Conservation (phyloP, 2,797 vertebrate genomes). For the Clangula hyemalis region DNA sequence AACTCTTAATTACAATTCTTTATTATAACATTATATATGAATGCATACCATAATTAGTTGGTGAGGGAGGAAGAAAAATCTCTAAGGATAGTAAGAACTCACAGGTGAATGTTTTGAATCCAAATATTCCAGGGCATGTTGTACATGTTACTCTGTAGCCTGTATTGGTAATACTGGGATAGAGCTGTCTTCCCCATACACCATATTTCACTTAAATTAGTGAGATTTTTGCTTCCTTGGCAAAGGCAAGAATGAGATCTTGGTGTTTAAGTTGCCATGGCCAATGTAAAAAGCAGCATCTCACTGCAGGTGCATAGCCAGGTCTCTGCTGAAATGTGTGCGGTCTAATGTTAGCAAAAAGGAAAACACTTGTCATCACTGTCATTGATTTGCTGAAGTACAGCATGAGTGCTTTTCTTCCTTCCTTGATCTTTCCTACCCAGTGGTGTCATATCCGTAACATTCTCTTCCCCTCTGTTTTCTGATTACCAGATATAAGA, state of each 20-base stretch:
- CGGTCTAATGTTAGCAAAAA: not conserved
- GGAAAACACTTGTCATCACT: not conserved
- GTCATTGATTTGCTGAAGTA: conserved; percentile 2
- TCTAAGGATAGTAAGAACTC: not conserved
- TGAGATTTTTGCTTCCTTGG: not conserved
- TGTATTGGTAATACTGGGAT: not conserved
- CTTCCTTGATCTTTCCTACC: conserved; percentile 22
- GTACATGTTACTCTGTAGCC: not conserved
- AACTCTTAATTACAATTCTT: not conserved
- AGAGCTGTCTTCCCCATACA: not conserved
- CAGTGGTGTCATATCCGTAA: not conserved
- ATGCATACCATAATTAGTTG: not conserved
- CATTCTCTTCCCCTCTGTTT: not conserved
- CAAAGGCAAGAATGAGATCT: not conserved
- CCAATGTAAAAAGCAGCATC: not conserved
- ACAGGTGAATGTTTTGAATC: not conserved
- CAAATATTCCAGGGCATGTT: not conserved
- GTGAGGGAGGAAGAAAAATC: not conserved
- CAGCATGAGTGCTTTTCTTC: not conserved
- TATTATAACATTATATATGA: not conserved
- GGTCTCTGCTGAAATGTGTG: not conserved
- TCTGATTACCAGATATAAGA: not conserved
- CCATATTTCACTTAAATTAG: not conserved
- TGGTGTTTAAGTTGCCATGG: not conserved
- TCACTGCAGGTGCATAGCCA: not conserved